phyloP scores from a whole-genome alignment of 92 coral and sea anemone genomes.

The Zoanthus sansibaricus region DNA sequence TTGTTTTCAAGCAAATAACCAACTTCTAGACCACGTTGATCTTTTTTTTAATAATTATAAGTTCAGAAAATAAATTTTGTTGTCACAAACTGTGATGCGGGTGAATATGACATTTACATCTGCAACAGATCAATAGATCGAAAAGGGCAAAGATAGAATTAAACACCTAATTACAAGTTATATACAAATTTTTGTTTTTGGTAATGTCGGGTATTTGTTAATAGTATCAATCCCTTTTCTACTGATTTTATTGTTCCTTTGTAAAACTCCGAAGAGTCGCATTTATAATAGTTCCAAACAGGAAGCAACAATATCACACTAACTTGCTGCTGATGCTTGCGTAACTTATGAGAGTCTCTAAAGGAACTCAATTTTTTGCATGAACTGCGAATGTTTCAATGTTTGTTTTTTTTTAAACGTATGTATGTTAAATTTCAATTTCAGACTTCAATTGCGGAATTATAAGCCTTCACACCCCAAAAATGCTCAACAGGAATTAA shows the following conservation, averaged over 20 bases:
- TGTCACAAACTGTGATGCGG: background rate
- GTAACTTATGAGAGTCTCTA: background rate
- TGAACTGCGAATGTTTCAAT: background rate
- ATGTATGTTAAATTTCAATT: too few relatives aligned
- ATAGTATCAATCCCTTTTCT: background rate
- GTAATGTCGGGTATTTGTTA: background rate
- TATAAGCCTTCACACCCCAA: too few relatives aligned
- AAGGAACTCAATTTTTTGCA: background rate
- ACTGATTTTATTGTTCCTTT: conserved; percentile 5
- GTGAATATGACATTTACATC: background rate
- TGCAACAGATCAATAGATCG: background rate
- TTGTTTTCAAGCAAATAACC: background rate
- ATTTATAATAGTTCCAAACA: background rate
- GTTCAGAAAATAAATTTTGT: background rate
- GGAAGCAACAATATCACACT: background rate
- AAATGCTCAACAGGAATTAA: too few relatives aligned
- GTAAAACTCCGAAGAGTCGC: conserved; percentile 9
- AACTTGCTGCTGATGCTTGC: background rate
- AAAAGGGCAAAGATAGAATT: background rate
- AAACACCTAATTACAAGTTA: background rate
- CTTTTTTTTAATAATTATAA: background rate
- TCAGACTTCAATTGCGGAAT: too few relatives aligned
- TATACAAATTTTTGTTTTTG: background rate
- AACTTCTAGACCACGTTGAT: background rate
- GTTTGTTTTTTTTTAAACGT: too few relatives aligned